Evolutionary conservation across 2,888 invertebrate genomes (phyloP).

Genomic region (Phyto melanocephala): DNA sequence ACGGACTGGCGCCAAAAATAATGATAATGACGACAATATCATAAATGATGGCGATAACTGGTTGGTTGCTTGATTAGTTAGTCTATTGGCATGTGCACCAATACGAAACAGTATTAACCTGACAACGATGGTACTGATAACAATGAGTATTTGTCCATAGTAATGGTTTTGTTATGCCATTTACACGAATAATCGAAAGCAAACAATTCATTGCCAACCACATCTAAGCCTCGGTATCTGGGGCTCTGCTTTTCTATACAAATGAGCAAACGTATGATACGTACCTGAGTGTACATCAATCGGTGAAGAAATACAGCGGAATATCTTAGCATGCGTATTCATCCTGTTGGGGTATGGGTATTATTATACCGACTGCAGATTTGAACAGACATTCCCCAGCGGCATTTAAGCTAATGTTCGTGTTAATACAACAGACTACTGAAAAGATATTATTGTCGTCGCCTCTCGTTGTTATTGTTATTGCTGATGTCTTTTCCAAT

Average conservation of each 20-base stretch:
- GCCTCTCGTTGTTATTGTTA: too few species aligned
- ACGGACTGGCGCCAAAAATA: slow-evolving; percentile 51
- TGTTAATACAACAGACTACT: slow-evolving; percentile 44
- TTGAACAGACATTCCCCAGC: slow-evolving; percentile 58
- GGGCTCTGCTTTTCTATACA: neutral
- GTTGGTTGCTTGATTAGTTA: neutral
- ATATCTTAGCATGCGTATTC: slow-evolving; percentile 52
- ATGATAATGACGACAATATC: slow-evolving; percentile 19
- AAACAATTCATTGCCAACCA: neutral
- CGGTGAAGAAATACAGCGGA: slow-evolving; percentile 26
- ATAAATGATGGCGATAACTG: slow-evolving; percentile 5
- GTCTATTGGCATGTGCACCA: neutral
- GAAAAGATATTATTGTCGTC: slow-evolving; percentile 48
- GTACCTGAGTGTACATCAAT: slow-evolving; percentile 21
- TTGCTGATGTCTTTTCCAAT: neutral
- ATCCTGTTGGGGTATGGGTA: slow-evolving; percentile 1
- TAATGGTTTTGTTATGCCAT: slow-evolving; percentile 38
- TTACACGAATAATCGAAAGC: slow-evolving; percentile 26
- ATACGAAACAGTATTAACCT: neutral
- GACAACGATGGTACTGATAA: slow-evolving; percentile 3
- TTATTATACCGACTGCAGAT: slow-evolving; percentile 50
- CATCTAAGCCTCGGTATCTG: neutral
- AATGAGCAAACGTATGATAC: too few species aligned
- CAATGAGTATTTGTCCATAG: slow-evolving; percentile 4
- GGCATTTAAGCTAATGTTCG: slow-evolving; percentile 56